Percentiles rank a stretch among this genome's conserved stretches.
Conservation (phyloP, 2,888 invertebrate genomes). For the Andrena flavipes region DNA sequence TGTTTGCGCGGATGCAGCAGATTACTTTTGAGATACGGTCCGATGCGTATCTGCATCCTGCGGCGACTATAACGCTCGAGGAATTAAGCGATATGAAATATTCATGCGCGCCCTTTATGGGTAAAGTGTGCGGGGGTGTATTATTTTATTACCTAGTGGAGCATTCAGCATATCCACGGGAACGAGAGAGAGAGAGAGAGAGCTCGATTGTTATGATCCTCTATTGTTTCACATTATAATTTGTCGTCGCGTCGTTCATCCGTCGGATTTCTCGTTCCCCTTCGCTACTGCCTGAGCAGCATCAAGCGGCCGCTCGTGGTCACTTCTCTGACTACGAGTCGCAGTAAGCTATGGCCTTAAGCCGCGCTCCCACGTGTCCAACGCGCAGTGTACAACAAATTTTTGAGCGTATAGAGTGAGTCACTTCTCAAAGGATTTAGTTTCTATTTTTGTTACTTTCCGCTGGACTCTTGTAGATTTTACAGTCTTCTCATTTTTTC, state of each 20-base stretch:
- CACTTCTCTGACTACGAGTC: no score
- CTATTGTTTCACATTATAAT: slow-evolving; percentile 68
- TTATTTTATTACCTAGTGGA: slow-evolving; percentile 66
- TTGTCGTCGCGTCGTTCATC: slow-evolving; percentile 56
- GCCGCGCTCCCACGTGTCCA: no score
- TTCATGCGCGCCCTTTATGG: slow-evolving; percentile 67
- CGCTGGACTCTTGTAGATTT: no score
- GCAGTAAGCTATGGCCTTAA: no score
- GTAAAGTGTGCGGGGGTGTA: slow-evolving; percentile 47
- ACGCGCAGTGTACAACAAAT: no score
- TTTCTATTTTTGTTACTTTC: no score
- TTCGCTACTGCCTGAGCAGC: not conserved
- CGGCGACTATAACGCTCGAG: slow-evolving; percentile 63
- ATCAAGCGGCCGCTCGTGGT: no score
- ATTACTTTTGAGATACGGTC: slow-evolving; percentile 53
- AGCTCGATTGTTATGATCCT: slow-evolving; percentile 48
- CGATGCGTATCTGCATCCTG: slow-evolving; percentile 48
- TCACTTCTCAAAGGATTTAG: no score
- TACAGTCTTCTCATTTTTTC: no score
- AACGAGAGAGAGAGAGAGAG: slow-evolving; percentile 4
- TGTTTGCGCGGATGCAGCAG: slow-evolving; percentile 44
- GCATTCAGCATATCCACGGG: slow-evolving; percentile 46
- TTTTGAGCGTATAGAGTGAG: no score
- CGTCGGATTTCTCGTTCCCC: slow-evolving; percentile 13
- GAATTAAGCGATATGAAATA: slow-evolving; percentile 70